A percentile compares a stretch with the other conserved stretches of the same genome.
These are phyloP conservation scores for Craterocephalus amniculus DNA, from an alignment of 2,797 vertebrate genomes.

Conservation along the genomic window DNA sequence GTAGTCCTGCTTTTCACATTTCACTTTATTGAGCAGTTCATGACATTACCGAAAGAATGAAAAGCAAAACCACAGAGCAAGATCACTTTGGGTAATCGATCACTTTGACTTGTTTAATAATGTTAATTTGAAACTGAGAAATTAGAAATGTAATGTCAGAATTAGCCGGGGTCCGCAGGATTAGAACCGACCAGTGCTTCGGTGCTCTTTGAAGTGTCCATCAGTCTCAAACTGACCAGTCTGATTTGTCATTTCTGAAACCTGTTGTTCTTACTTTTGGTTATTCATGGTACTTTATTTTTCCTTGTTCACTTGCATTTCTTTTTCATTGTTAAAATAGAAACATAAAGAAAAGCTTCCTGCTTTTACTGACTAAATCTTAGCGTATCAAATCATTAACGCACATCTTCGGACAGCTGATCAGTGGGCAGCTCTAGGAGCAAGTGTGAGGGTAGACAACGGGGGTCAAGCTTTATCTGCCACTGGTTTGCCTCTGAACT, in stretches of 20 bases:
- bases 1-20: neutral
- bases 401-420: neutral
- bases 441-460: neutral
- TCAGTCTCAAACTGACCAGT: neutral
- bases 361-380: neutral
- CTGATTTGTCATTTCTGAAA: neutral
- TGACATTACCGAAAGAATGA: neutral
- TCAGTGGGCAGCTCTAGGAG: neutral
- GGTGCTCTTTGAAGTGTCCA: neutral
- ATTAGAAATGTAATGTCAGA: neutral
- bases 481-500: neutral
- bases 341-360: neutral
- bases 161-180: constrained; percentile 28
- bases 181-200: neutral
- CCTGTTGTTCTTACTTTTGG: neutral
- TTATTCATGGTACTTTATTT: neutral
- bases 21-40: neutral
- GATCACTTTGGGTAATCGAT: neutral
- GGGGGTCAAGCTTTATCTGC: neutral
- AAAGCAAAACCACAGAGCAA: constrained; percentile 6
- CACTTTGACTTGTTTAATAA: neutral
- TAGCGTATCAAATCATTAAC: neutral
- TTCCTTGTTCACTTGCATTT: constrained; percentile 19
- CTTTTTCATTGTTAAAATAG: neutral
- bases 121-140: neutral